Evolutionary conservation across 2,888 invertebrate genomes (phyloP), one percentile per base, ranked within the genome.

Genomic region (Hyppa rectilinea): DNA sequence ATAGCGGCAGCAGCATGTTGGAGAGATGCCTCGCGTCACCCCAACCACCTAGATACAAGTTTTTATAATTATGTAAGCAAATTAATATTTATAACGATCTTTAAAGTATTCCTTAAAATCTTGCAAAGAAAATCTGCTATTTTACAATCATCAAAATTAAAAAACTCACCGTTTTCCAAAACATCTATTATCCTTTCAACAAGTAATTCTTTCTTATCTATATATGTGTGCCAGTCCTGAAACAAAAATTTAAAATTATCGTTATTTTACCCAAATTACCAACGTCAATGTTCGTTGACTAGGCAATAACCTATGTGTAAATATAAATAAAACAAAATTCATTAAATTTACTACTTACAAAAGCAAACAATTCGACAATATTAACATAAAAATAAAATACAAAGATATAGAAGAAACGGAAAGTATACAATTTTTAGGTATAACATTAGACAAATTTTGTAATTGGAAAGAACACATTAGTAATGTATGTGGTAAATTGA

Each of bases 191-290:
- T 89, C 23, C 93, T 85, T 76, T 93, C 92, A 14, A 86, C 67
- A 5, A 98, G 96, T 3, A 97, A 94, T 89, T 98, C 98, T 76
- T 97, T 97, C 60, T 98, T 96, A 87, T 97, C 98, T 6, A 98
- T 94, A 85, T 97, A 96, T 50, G 93, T 93, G 95, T 97, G 97
- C 96, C 98, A 98, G 65, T 97, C 97, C 97, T 98, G 90, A 77
- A 81, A 81, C 36, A 65, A 65, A 52, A 17, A 34, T 29, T 36
- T 17, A n/a, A n/a, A n/a, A 38, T 20, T 31, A 4, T 26, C 26
- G 58, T 14, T 58, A 29, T 20, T 20, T 40, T 58, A 26, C 40
- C 38, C 38, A 20, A 23, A 17, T 56, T 17, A 36, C 10, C 23
- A 36, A n/a, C n/a, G n/a, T n/a, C n/a, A n/a, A n/a, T n/a, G n/a